Percentiles rank a stretch among this genome's conserved stretches.
These are phyloP conservation scores for Chanos chanos DNA, from an alignment of 2,797 vertebrate genomes.

Conservation along the genomic window DNA sequence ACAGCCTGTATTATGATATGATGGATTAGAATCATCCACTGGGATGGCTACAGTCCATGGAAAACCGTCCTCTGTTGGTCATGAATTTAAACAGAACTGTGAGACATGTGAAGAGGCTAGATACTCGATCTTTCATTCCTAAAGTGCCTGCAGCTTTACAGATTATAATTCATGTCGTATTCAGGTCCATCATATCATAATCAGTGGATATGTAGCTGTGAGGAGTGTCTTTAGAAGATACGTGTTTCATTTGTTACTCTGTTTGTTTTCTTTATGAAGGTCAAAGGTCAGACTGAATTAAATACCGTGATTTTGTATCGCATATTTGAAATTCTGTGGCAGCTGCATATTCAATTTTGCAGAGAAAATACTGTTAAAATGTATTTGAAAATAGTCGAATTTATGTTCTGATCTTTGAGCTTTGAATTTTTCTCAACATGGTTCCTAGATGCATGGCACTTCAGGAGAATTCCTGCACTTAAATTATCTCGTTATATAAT, in stretches of 20 bases:
- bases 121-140: too few species aligned
- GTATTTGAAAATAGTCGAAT: background rate
- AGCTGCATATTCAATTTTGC: too few species aligned
- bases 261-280: constrained; percentile 11
- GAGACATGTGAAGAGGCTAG: too few species aligned
- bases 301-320: too few species aligned
- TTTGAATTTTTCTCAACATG: constrained; percentile 3
- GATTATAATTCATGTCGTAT: background rate
- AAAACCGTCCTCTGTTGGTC: too few species aligned
- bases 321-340: too few species aligned
- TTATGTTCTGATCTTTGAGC: constrained; percentile 18
- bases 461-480: background rate
- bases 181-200: constrained; percentile 13
- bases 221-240: constrained; percentile 4
- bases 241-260: constrained; percentile 16
- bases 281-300: constrained; percentile 36
- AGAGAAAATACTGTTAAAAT: too few species aligned
- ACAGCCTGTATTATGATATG: too few species aligned
- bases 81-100: too few species aligned
- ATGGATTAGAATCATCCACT: too few species aligned
- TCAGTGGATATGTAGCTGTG: background rate
- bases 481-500: background rate
- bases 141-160: background rate
- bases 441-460: constrained; percentile 6
- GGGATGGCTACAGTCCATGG: too few species aligned